Base-by-base conservation (phyloP, 2,113 vertebrate species). In the Entelurus aequoreus region DNA sequence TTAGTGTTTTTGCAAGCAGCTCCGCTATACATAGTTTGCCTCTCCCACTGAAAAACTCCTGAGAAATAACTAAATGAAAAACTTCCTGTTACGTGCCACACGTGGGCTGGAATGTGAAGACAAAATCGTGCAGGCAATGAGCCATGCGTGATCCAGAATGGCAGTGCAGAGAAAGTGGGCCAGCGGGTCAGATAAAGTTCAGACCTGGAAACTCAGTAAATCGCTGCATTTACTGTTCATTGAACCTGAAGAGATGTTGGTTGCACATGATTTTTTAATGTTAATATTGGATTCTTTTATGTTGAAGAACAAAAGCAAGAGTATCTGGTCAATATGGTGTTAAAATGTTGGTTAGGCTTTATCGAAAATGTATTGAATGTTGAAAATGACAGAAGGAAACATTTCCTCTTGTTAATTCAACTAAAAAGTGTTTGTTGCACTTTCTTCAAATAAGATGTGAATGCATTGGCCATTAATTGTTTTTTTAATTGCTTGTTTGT, bases 161-260 rank as follows among this genome's bases (percentile, higher is more conserved):
- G 61, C 47, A 61, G 28, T 16, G 6, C 48, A n/a, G 54, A 35
- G 36, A 49, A 60, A 54, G 21, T 54, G 54, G 40, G 21, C 40
- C 40, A 63, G 62, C 8, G 10, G 60, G 64, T 67, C 64, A 56
- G 28, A 19, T 60, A 52, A 77, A 38, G 71, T 38, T 63, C 48
- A 73, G 63, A 47, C 57, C 11, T 52, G 19, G 12, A 50, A 8
- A 5, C 21, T 28, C 28, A 28, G 37, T 54, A 14, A 58, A 49
- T 16, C 44, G 52, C n/a, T 19, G 37, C 16, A 62, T 44, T 28
- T 28, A 54, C 16, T 3, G 36, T 6, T 51, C 28, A 6, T n/a
- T n/a, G 7, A 6, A 42, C 12, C 36, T 37, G 13, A 62, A 11
- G 3, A 5, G 48, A 53, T 48, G n/a, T 13, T 13, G 11, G 21